phyloP scores from a whole-genome alignment of 2,113 vertebrate genomes.

The Pyrgilauda ruficollis region DNA sequence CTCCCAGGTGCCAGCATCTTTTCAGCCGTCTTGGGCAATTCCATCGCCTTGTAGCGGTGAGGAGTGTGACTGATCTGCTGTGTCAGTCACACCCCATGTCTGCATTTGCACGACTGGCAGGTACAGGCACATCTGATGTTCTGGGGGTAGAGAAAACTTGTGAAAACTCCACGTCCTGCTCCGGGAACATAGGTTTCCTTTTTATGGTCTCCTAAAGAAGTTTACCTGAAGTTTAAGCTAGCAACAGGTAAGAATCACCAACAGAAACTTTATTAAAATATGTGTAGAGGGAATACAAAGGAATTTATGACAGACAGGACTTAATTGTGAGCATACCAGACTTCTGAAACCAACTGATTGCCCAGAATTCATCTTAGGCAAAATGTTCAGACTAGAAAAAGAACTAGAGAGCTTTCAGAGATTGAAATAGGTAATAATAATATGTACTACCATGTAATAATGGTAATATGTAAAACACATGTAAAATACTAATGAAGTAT shows the following conservation, averaged over 20 bases:
- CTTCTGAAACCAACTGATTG: neutral
- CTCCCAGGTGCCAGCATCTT: neutral
- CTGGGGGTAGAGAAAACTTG: fast-evolving
- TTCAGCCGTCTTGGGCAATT: neutral
- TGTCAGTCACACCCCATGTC: fast-evolving
- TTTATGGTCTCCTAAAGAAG: fast-evolving
- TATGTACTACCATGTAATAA: neutral
- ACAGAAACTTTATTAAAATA: neutral
- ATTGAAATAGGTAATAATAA: neutral
- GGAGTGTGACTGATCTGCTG: neutral
- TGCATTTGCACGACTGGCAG: neutral
- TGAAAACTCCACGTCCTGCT: neutral
- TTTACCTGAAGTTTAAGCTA: neutral
- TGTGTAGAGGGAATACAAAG: neutral
- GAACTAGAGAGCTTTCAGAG: neutral
- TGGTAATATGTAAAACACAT: neutral
- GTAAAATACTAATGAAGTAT: neutral
- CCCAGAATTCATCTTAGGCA: neutral
- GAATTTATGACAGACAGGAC: neutral
- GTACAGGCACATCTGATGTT: fast-evolving
- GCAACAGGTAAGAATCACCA: neutral
- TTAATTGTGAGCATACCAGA: neutral
- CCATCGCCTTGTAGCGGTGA: neutral
- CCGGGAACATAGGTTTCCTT: neutral
- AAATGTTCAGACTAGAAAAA: neutral